Evolutionary conservation across 1,140 invertebrate species (phyloP).

Genomic region (Planococcus citri): DNA sequence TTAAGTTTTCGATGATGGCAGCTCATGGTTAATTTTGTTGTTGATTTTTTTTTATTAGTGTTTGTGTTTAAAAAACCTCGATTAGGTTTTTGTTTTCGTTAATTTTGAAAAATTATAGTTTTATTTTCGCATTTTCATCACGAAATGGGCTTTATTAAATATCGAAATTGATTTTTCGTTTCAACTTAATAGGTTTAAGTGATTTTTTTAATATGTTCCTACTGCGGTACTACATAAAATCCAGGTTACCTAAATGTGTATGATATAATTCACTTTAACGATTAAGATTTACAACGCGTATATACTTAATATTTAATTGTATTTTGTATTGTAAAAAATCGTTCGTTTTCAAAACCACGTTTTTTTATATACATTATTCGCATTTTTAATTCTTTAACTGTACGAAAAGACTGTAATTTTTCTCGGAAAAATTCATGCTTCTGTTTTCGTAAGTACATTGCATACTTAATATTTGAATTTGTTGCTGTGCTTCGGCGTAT

Average conservation of each 20-base stretch:
- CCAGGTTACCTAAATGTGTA: conserved; percentile 7
- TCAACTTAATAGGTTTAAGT: background rate
- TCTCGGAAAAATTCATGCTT: background rate
- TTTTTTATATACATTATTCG: background rate
- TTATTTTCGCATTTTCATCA: no score
- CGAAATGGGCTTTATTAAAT: no score
- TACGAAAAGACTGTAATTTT: background rate
- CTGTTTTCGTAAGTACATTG: background rate
- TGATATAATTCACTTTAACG: background rate
- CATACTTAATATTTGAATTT: background rate
- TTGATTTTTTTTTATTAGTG: no score
- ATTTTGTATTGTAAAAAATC: no score
- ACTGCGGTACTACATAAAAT: background rate
- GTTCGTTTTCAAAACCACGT: no score
- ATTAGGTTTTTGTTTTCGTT: no score
- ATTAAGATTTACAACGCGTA: background rate
- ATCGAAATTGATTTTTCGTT: background rate
- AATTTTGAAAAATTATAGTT: no score
- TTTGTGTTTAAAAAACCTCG: no score
- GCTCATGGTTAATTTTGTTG: no score
- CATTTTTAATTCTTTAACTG: background rate
- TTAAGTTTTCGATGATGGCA: no score
- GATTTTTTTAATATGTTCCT: conserved; percentile 7
- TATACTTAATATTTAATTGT: background rate
- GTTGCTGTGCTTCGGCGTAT: background rate